These are phyloP conservation scores for Pecten maximus DNA, from an alignment of 2,888 invertebrate species.

Conservation along the genomic window DNA sequence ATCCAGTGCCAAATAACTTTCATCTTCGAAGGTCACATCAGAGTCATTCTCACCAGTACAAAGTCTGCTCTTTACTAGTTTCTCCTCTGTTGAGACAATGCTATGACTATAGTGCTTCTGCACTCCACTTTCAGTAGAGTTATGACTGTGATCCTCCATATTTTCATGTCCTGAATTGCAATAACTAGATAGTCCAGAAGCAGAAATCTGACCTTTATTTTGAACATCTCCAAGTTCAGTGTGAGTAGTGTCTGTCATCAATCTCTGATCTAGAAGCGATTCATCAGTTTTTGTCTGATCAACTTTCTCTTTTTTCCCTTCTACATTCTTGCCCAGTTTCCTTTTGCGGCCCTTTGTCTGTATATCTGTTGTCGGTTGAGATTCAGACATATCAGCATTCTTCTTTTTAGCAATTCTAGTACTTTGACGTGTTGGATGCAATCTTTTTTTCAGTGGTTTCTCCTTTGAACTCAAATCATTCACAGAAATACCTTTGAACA, in stretches of 20 bases:
- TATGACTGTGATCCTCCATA: too few species aligned
- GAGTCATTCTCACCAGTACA: not conserved
- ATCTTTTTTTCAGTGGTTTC: not conserved
- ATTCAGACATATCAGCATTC: not conserved
- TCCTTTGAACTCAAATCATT: not conserved
- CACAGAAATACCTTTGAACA: not conserved
- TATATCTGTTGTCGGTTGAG: not conserved
- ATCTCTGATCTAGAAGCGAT: not conserved
- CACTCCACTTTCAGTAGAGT: not conserved
- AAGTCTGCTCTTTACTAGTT: not conserved
- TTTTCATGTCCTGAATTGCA: too few species aligned
- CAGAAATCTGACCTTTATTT: not conserved
- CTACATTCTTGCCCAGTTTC: not conserved
- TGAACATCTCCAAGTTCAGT: not conserved
- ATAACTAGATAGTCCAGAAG: not conserved
- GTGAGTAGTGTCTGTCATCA: not conserved
- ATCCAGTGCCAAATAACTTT: not conserved
- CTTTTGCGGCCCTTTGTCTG: not conserved
- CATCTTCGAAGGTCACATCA: not conserved
- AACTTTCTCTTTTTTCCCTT: not conserved
- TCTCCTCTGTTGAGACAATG: not conserved
- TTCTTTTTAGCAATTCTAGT: not conserved
- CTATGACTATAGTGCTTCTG: not conserved
- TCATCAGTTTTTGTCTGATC: not conserved
- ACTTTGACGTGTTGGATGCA: constrained; percentile 16